These are phyloP conservation scores for Helobdella robusta DNA, from an alignment of 2,888 invertebrate genomes.

Conservation along the genomic window DNA sequence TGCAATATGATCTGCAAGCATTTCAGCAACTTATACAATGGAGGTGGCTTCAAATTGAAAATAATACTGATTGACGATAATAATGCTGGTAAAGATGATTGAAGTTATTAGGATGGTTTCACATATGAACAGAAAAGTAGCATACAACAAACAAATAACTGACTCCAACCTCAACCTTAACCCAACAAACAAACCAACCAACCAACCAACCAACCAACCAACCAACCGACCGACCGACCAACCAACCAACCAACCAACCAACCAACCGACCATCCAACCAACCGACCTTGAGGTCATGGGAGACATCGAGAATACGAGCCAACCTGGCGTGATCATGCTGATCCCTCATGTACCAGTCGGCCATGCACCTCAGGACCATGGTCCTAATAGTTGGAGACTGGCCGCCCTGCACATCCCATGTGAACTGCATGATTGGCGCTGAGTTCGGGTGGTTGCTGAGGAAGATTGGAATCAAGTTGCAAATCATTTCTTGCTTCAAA, in stretches of 20 bases:
- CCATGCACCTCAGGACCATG: conserved; percentile 58
- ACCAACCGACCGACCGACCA: no score
- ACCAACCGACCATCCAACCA: no score
- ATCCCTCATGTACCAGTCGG: conserved; percentile 84
- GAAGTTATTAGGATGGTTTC: not conserved
- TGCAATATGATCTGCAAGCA: conserved; percentile 84
- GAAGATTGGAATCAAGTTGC: conserved; percentile 80
- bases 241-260: no score
- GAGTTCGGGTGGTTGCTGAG: conserved; percentile 91
- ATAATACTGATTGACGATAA: not conserved
- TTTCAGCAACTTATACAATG: no score
- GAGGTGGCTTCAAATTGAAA: not conserved
- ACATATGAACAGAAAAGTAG: no score
- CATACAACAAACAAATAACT: no score
- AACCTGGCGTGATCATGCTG: conserved; percentile 72
- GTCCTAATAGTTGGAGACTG: conserved; percentile 22
- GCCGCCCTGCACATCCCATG: conserved; percentile 17
- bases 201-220: no score
- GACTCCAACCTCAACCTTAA: no score
- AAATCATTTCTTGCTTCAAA: conserved; percentile 70
- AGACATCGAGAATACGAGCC: conserved; percentile 87
- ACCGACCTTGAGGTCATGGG: conserved; percentile 68
- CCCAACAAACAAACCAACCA: no score
- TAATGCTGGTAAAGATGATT: not conserved
- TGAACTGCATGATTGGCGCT: conserved; percentile 55